Conservation (phyloP, 1,140 invertebrate species). For the Trialeurodes vaporariorum region DNA sequence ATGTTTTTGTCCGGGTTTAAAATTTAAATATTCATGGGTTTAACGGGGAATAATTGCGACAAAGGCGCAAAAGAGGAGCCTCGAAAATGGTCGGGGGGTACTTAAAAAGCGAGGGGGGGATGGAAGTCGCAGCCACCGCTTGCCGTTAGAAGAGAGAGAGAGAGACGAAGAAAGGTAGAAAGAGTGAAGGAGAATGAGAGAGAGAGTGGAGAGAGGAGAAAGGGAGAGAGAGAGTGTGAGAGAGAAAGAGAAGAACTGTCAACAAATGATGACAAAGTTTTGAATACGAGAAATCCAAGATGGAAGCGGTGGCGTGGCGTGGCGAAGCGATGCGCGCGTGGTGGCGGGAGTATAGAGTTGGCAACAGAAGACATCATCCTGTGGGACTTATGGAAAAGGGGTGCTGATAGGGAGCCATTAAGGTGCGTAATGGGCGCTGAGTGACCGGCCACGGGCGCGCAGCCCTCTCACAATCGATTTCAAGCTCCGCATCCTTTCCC, state of each 20-base stretch:
- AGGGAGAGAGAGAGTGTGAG: too few relatives aligned
- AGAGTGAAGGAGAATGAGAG: too few relatives aligned
- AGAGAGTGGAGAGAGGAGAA: not conserved
- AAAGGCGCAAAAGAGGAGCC: too few relatives aligned
- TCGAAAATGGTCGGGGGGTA: too few relatives aligned
- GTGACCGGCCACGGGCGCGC: conserved; percentile 15
- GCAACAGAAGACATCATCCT: not conserved
- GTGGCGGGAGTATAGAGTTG: not conserved
- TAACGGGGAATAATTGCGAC: not conserved
- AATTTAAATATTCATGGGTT: conserved; percentile 1
- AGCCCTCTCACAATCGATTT: conserved; percentile 13
- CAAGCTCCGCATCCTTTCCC: too few relatives aligned
- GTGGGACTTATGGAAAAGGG: not conserved
- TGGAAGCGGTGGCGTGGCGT: too few relatives aligned
- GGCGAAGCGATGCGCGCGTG: too few relatives aligned
- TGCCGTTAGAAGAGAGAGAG: too few relatives aligned
- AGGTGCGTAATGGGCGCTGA: conserved; percentile 18
- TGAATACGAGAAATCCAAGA: not conserved
- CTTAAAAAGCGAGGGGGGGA: too few relatives aligned
- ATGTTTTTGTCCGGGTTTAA: too few relatives aligned
- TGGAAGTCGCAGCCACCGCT: not conserved
- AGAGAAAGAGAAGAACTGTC: not conserved
- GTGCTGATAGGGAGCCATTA: conserved; percentile 14
- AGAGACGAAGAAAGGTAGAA: not conserved
- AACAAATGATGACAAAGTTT: not conserved